phyloP scores from a whole-genome alignment of 2,113 vertebrate species.

The Coryphaenoides rupestris region DNA sequence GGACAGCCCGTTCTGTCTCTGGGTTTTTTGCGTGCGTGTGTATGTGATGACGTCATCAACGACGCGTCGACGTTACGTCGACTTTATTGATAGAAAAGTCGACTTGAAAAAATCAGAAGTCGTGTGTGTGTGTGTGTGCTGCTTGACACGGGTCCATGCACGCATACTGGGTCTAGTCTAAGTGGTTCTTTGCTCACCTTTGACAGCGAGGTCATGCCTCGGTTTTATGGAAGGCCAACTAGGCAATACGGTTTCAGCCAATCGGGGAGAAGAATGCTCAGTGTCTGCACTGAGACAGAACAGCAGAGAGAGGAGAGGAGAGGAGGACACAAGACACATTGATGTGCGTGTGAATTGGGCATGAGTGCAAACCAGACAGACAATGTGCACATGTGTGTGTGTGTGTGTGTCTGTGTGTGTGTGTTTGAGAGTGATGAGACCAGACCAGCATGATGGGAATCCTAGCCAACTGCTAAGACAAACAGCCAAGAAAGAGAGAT shows the following conservation, averaged over 20 bases:
- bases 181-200: conserved; percentile 19
- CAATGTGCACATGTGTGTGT: conserved; percentile 18
- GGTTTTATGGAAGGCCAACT: too few relatives aligned
- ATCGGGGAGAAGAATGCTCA: conserved; percentile 5
- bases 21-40: too few relatives aligned
- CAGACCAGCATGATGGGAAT: conserved; percentile 65
- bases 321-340: not conserved
- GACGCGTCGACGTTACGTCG: too few relatives aligned
- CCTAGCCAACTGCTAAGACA: conserved; percentile 69
- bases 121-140: too few relatives aligned
- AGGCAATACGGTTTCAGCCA: too few relatives aligned
- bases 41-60: too few relatives aligned
- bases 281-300: conserved; percentile 16
- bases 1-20: too few relatives aligned
- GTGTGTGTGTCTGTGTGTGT: conserved; percentile 29
- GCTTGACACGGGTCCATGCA: not conserved
- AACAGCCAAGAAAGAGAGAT: conserved; percentile 54
- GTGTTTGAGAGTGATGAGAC: conserved; percentile 60
- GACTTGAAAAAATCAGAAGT: too few relatives aligned
- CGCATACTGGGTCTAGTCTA: conserved; percentile 20
- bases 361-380: too few relatives aligned
- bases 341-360: conserved; percentile 38
- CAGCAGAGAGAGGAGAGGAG: conserved; percentile 5
- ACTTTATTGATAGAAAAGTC: too few relatives aligned
- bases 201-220: conserved; percentile 30